A percentile compares a stretch with the other conserved stretches of the same genome.
Conservation (phyloP, 2,888 invertebrate species). For the Trichacis sp. region DNA sequence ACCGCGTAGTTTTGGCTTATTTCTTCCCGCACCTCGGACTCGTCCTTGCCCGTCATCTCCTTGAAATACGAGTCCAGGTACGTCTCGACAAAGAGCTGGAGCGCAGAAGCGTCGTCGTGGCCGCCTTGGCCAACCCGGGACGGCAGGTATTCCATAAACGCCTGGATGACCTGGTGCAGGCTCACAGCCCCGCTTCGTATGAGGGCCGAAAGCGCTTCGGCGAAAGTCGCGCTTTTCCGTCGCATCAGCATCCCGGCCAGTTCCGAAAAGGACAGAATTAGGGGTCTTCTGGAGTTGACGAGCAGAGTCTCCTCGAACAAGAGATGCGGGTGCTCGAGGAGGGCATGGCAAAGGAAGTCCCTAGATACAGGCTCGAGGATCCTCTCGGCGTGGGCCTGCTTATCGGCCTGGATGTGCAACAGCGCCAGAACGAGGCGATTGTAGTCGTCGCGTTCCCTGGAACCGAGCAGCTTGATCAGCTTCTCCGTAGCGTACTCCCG, state of each 20-base stretch:
- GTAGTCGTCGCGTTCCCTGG: constrained; percentile 57
- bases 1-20: constrained; percentile 69
- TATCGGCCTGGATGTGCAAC: constrained; percentile 72
- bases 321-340: constrained; percentile 70
- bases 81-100: constrained; percentile 64
- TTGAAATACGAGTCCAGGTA: constrained; percentile 60
- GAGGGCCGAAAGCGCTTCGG: constrained; percentile 70
- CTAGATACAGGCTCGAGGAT: constrained; percentile 68
- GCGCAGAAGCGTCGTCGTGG: constrained; percentile 63
- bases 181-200: constrained; percentile 68
- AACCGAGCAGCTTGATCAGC: constrained; percentile 69
- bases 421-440: constrained; percentile 70
- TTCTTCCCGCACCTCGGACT: constrained; percentile 48
- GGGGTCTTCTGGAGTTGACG: constrained; percentile 62
- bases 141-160: constrained; percentile 77
- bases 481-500: constrained; percentile 73
- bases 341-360: constrained; percentile 64
- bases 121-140: constrained; percentile 74
- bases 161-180: constrained; percentile 70
- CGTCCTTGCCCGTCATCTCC: constrained; percentile 40
- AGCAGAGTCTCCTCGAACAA: constrained; percentile 70
- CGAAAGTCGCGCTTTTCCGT: constrained; percentile 69
- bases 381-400: constrained; percentile 69
- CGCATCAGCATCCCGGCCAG: constrained; percentile 71
- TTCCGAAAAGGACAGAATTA: constrained; percentile 71